Conservation (phyloP, 2,888 invertebrate genomes). For the Drosophila tanythrix region DNA sequence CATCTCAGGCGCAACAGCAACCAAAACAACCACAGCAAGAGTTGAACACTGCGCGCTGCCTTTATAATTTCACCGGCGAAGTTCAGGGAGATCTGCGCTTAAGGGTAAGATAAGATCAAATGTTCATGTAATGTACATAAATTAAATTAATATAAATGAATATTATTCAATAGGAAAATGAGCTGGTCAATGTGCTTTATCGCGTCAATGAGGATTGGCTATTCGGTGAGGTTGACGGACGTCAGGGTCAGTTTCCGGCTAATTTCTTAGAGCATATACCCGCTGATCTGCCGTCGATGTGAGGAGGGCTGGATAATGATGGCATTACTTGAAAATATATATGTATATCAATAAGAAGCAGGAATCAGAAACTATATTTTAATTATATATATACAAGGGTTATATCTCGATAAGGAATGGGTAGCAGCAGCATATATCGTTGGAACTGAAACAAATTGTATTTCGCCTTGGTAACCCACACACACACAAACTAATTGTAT, state of each 20-base stretch:
- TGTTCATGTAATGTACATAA: neutral
- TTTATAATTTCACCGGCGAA: slow-evolving; percentile 90
- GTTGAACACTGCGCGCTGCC: slow-evolving; percentile 86
- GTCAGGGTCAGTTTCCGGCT: slow-evolving; percentile 91
- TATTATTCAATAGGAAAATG: slow-evolving; percentile 86
- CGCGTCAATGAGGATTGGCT: slow-evolving; percentile 92
- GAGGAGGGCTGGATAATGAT: slow-evolving; percentile 2
- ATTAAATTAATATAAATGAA: neutral
- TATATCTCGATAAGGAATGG: slow-evolving; percentile 42
- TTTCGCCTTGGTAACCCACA: slow-evolving; percentile 29
- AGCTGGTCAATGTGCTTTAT: slow-evolving; percentile 88
- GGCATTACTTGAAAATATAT: slow-evolving; percentile 2
- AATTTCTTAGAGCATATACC: slow-evolving; percentile 90
- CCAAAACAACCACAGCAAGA: slow-evolving; percentile 18
- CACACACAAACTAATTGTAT: slow-evolving; percentile 17
- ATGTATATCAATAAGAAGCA: slow-evolving; percentile 17
- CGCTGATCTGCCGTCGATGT: slow-evolving; percentile 83
- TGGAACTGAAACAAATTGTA: slow-evolving; percentile 69
- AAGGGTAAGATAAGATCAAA: slow-evolving; percentile 83
- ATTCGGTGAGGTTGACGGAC: slow-evolving; percentile 89
- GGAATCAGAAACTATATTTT: slow-evolving; percentile 41
- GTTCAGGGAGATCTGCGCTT: slow-evolving; percentile 87
- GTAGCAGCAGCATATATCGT: slow-evolving; percentile 36
- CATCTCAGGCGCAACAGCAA: slow-evolving; percentile 23
- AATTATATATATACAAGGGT: slow-evolving; percentile 38